phyloP scores from a whole-genome alignment of 1,140 invertebrate species.

The Leptopilina clavipes region DNA sequence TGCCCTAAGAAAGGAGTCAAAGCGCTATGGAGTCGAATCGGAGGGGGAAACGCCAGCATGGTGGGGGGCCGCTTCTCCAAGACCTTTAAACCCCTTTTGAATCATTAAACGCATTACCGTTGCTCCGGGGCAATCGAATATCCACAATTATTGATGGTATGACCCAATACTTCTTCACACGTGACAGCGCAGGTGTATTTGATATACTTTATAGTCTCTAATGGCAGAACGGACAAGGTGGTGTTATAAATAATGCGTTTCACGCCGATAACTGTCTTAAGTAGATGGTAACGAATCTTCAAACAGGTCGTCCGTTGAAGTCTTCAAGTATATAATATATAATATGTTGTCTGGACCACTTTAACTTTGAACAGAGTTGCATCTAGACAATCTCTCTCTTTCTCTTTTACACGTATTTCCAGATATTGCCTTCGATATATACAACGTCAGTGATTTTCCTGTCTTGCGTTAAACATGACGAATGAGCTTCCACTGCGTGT shows the following conservation, averaged over 20 bases:
- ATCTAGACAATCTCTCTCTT: not conserved
- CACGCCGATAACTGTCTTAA: slow-evolving; percentile 23
- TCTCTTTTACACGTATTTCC: not conserved
- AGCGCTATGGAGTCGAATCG: too few relatives aligned
- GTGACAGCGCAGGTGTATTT: slow-evolving; percentile 20
- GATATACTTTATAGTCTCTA: slow-evolving; percentile 32
- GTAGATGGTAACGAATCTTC: slow-evolving; percentile 26
- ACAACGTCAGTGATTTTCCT: not conserved
- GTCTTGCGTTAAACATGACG: slow-evolving; percentile 24
- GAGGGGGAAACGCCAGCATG: too few relatives aligned
- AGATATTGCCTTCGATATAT: not conserved
- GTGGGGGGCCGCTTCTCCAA: too few relatives aligned
- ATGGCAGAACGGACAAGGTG: slow-evolving; percentile 29
- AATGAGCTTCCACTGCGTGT: slow-evolving; percentile 4
- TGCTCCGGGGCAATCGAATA: not conserved
- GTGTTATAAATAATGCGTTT: slow-evolving; percentile 30
- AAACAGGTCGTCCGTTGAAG: slow-evolving; percentile 16
- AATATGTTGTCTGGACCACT: slow-evolving; percentile 19
- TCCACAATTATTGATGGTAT: not conserved
- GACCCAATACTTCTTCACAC: slow-evolving; percentile 13
- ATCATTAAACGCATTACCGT: not conserved
- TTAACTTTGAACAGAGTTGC: not conserved
- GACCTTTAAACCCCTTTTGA: not conserved
- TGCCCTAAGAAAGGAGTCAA: too few relatives aligned
- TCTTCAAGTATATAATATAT: not conserved